Evolutionary conservation across 2,113 vertebrate species (phyloP).

Genomic region (Dasypus novemcinctus): DNA sequence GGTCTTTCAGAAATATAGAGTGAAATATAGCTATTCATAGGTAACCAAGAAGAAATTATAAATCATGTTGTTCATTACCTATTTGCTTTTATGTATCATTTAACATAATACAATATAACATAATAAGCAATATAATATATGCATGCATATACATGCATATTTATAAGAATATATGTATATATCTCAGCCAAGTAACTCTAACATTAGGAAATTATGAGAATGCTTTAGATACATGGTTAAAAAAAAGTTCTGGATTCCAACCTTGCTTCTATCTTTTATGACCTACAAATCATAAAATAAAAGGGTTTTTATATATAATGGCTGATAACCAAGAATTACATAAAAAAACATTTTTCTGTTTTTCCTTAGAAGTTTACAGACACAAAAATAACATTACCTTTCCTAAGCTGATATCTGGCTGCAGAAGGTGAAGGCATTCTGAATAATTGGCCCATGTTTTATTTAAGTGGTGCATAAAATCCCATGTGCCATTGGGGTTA

Average conservation of each 20-base stretch:
- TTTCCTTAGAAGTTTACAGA: not conserved
- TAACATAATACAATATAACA: not conserved
- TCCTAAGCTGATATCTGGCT: slow-evolving; percentile 77
- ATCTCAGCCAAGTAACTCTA: not conserved
- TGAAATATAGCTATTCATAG: not conserved
- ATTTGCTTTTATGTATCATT: not conserved
- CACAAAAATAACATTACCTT: slow-evolving; percentile 76
- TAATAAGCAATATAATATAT: not conserved
- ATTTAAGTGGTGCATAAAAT: slow-evolving; percentile 87
- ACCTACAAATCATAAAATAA: not conserved
- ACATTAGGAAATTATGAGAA: slow-evolving; percentile 15
- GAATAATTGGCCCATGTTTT: slow-evolving; percentile 92
- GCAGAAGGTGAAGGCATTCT: slow-evolving; percentile 88
- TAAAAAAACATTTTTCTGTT: not conserved
- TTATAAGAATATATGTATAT: not conserved
- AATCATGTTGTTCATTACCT: not conserved
- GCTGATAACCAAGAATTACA: not conserved
- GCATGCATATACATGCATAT: not conserved
- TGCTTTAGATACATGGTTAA: not conserved
- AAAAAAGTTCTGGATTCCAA: not conserved
- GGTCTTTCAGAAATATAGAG: not conserved
- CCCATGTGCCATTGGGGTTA: slow-evolving; percentile 89
- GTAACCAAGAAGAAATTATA: not conserved
- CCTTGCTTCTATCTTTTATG: slow-evolving; percentile 3
- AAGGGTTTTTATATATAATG: not conserved